Evolutionary conservation across 2,113 vertebrate genomes (phyloP), one percentile per base, ranked within the genome.

Genomic region (Channa maculata): DNA sequence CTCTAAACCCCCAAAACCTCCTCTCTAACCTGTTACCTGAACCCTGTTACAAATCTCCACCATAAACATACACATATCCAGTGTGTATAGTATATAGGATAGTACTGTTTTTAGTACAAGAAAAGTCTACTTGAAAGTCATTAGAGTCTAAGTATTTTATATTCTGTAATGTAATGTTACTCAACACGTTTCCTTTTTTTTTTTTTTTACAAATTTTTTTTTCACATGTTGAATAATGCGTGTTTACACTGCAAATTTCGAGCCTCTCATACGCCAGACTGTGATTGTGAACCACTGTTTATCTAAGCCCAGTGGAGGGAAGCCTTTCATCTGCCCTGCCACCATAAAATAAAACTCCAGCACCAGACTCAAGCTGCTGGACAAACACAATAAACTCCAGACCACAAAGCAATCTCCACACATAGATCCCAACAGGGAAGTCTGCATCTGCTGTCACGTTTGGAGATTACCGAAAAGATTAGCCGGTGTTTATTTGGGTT

Each of bases 341-440:
- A 78, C 77, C 75, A 83, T 91, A 82, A 87, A 92, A 80, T 79
- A 69, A 84, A 79, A 80, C 51, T 65, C 24, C 75, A 78, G 75
- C 78, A 63, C 72, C 81, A 86, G 84, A 71, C 82, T 78, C 80
- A 63, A 85, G 78, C 84, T 67, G 76, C 80, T 76, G 87, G 71
- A 83, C 89, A 88, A 91, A 84, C 86, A 90, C 68, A 89, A 89
- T 90, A 89, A 93, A 92, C 88, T 53, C 36, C 5, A 5, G 53
- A 59, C 51, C 76, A 57, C 72, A 58, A 48, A 72, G 73, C 55
- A 54, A 81, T 82, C 75, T 79, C 66, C 57, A 61, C 52, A 44
- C 69, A 54, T 34, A 52, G 45, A 72, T 65, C 70, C 65, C 3
- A 48, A 61, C 80, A 71, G 80, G 64, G 85, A 68, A 52, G 67